These are phyloP conservation scores for Barbus barbus DNA, from an alignment of 2,113 vertebrate species.

Conservation along the genomic window DNA sequence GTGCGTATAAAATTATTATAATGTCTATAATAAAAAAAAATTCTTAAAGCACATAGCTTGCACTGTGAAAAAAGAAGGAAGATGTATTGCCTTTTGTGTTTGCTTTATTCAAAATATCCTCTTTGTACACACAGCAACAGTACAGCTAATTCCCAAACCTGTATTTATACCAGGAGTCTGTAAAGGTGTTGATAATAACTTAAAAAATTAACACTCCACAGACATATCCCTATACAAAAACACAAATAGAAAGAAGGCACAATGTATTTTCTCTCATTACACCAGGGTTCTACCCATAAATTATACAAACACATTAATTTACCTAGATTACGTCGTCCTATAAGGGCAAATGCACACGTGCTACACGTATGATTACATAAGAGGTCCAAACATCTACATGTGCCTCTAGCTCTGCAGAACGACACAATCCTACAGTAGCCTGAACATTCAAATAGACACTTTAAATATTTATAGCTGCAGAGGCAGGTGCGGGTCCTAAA, in stretches of 20 bases:
- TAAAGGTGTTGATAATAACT: constrained; percentile 13
- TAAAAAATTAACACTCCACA: constrained; percentile 12
- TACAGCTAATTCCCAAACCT: constrained; percentile 1
- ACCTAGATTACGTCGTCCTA: not conserved
- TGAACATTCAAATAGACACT: constrained; percentile 17
- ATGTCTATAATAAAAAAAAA: no score
- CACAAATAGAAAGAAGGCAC: constrained; percentile 49
- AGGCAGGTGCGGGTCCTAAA: not conserved
- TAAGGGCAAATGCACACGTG: constrained; percentile 6
- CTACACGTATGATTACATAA: not conserved
- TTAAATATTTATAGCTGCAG: constrained; percentile 10
- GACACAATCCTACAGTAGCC: not conserved
- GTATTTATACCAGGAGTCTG: not conserved
- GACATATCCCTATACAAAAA: constrained; percentile 13
- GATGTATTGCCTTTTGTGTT: not conserved
- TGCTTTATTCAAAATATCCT: constrained; percentile 24
- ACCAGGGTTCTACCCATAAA: constrained; percentile 9
- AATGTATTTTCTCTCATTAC: constrained; percentile 23
- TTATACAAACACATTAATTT: constrained; percentile 40
- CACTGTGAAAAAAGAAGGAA: not conserved
- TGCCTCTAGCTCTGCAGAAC: constrained; percentile 9
- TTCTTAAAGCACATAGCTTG: not conserved
- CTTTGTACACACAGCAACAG: constrained; percentile 1
- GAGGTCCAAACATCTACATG: constrained; percentile 21
- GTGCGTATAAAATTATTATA: no score